Evolutionary conservation across 2,888 invertebrate species (phyloP).

Genomic region (Torymus texanus): DNA sequence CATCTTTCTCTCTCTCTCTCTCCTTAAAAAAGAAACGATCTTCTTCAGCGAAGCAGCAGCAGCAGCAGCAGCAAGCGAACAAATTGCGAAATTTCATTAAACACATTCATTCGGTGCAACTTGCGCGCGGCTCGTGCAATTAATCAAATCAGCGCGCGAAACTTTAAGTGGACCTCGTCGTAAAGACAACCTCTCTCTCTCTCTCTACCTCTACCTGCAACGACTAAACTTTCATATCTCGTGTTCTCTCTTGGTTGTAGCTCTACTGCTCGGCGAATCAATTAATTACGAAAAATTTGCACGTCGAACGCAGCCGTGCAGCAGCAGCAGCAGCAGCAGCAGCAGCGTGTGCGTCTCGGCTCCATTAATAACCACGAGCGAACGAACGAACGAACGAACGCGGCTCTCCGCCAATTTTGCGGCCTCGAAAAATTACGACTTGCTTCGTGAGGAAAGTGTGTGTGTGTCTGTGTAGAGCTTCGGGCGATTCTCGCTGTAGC

Average conservation of each 20-base stretch:
- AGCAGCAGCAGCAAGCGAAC: not conserved
- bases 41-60: too few relatives aligned
- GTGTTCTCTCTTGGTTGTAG: not conserved
- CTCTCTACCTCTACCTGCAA: too few relatives aligned
- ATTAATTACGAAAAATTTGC: constrained; percentile 49
- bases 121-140: not conserved
- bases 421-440: constrained; percentile 65
- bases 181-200: not conserved
- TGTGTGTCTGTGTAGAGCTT: constrained; percentile 51
- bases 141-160: constrained; percentile 43
- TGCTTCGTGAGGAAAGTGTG: too few relatives aligned
- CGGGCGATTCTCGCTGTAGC: constrained; percentile 64
- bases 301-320: constrained; percentile 49
- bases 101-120: constrained; percentile 15
- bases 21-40: not conserved
- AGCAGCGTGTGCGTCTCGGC: constrained; percentile 31
- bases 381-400: not conserved
- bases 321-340: constrained; percentile 46
- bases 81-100: constrained; percentile 33
- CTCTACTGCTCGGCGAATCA: constrained; percentile 13
- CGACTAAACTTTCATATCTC: not conserved
- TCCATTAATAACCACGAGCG: constrained; percentile 68
- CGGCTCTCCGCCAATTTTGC: constrained; percentile 45
- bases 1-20: not conserved
- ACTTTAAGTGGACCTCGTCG: not conserved